Conservation (phyloP, 1,140 invertebrate species). For the Drosophila jambulina region DNA sequence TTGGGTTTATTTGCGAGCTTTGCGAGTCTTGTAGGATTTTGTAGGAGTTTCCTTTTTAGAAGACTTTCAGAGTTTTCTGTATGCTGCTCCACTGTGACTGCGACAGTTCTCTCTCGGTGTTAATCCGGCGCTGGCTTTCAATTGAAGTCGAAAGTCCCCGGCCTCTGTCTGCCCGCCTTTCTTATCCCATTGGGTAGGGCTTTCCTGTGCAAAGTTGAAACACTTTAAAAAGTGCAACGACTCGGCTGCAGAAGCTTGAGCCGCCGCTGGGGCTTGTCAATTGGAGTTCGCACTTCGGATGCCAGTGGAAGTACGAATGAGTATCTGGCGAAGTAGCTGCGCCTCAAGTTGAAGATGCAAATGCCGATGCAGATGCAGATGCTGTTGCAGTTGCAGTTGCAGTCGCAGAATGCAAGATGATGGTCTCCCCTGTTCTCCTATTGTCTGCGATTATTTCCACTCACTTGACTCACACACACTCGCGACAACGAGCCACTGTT, state of each 20-base stretch:
- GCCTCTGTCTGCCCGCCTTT: constrained; percentile 1
- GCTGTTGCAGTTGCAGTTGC: constrained; percentile 7
- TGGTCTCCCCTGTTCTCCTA: constrained; percentile 53
- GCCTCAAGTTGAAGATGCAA: constrained; percentile 21
- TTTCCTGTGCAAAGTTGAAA: constrained; percentile 65
- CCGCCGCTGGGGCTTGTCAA: constrained; percentile 68
- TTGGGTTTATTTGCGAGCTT: background rate
- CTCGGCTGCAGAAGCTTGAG: constrained; percentile 49
- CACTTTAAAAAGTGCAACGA: constrained; percentile 75
- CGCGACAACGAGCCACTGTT: constrained; percentile 2
- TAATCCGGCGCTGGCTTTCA: constrained; percentile 54
- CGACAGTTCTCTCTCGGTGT: constrained; percentile 28
- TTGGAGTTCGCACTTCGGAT: constrained; percentile 75
- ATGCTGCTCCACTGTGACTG: constrained; percentile 8
- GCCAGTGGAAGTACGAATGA: constrained; percentile 21
- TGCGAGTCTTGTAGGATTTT: background rate
- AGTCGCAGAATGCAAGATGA: constrained; percentile 13
- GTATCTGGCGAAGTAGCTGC: constrained; percentile 41
- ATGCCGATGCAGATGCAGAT: constrained; percentile 1
- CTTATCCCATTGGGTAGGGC: constrained; percentile 46
- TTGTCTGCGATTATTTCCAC: constrained; percentile 79
- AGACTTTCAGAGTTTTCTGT: background rate
- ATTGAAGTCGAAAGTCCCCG: constrained; percentile 58
- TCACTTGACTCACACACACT: constrained; percentile 62
- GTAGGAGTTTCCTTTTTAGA: background rate